phyloP scores from a whole-genome alignment of 1,140 invertebrate species.

The Papilio glaucus region DNA sequence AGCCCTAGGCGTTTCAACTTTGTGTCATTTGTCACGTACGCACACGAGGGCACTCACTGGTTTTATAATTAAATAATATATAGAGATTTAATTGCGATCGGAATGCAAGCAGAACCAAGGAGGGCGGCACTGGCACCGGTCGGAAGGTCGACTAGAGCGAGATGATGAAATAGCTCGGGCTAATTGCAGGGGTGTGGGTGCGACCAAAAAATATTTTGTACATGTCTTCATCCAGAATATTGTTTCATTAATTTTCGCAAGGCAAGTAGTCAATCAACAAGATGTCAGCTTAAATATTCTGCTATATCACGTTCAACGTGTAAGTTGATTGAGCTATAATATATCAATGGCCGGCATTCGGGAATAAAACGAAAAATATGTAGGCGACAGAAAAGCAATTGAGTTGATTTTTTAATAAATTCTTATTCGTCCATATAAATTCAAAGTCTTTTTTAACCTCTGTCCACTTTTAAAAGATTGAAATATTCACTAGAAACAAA shows the following conservation, averaged over 20 bases:
- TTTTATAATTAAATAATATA: slow-evolving; percentile 37
- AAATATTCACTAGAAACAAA: slow-evolving; percentile 22
- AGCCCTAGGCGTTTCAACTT: background rate
- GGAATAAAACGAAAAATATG: background rate
- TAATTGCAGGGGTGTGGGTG: slow-evolving; percentile 26
- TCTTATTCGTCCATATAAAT: background rate
- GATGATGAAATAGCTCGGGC: slow-evolving; percentile 31
- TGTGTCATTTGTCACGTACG: slow-evolving; percentile 23
- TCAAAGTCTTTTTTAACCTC: background rate
- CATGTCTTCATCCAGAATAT: background rate
- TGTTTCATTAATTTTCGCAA: background rate
- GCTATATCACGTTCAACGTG: too few relatives aligned
- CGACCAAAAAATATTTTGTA: background rate
- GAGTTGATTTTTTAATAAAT: background rate
- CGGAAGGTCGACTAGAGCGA: slow-evolving; percentile 29
- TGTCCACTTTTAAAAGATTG: slow-evolving; percentile 10
- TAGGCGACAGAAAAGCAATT: background rate
- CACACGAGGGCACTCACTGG: slow-evolving; percentile 20
- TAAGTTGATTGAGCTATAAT: background rate
- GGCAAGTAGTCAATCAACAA: background rate
- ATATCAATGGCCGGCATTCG: background rate
- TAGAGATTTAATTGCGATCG: slow-evolving; percentile 32
- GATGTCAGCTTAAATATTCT: too few relatives aligned
- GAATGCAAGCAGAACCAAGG: slow-evolving; percentile 30
- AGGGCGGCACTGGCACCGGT: slow-evolving; percentile 34